These are phyloP conservation scores for Drosophila lacteicornis DNA, from an alignment of 1,140 invertebrate genomes.

Conservation along the genomic window DNA sequence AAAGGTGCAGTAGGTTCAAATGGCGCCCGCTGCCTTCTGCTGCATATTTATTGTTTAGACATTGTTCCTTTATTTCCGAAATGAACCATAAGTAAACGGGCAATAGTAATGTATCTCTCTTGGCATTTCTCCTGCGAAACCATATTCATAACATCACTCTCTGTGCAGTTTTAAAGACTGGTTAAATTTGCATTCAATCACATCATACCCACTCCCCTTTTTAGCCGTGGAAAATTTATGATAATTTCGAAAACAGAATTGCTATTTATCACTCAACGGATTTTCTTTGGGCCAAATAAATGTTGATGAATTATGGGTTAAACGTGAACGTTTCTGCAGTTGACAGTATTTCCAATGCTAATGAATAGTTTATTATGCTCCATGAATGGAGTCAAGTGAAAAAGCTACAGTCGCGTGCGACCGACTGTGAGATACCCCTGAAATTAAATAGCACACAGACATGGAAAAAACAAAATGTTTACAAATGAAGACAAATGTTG, in stretches of 20 bases:
- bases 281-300: constrained; percentile 46
- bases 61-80: constrained; percentile 43
- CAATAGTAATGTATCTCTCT: constrained; percentile 36
- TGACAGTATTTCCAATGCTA: constrained; percentile 50
- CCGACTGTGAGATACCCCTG: too few species aligned
- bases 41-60: constrained; percentile 56
- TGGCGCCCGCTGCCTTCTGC: constrained; percentile 15
- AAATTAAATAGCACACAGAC: too few species aligned
- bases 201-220: not conserved
- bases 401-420: too few species aligned
- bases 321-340: constrained; percentile 40
- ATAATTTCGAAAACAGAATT: constrained; percentile 44
- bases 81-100: constrained; percentile 28
- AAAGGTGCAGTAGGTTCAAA: not conserved
- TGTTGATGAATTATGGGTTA: constrained; percentile 48
- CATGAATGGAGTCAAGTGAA: constrained; percentile 33
- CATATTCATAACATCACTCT: constrained; percentile 1
- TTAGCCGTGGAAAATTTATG: constrained; percentile 37
- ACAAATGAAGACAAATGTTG: too few species aligned
- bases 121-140: not conserved
- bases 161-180: not conserved
- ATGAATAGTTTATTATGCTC: constrained; percentile 59
- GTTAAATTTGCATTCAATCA: constrained; percentile 20
- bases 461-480: too few species aligned
- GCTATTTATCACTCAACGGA: constrained; percentile 42